A percentile compares a stretch with the other conserved stretches of the same genome.
Evolutionary conservation across 2,797 vertebrate species (phyloP).

Genomic region (Denticeps clupeoides): DNA sequence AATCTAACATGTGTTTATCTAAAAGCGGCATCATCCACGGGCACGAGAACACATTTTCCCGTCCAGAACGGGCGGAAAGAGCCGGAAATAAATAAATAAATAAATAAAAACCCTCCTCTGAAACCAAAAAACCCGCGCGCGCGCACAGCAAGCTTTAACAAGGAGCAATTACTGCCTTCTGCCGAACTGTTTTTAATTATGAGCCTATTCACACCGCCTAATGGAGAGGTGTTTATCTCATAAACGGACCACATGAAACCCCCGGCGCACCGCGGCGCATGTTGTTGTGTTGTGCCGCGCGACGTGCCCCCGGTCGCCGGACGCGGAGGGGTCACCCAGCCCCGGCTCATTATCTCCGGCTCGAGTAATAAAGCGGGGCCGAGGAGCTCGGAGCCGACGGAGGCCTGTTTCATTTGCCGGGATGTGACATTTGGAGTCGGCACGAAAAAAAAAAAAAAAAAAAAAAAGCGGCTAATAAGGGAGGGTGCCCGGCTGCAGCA

Average conservation of each 20-base stretch:
- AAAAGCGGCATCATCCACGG: too few species aligned
- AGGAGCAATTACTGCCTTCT: constrained; percentile 24
- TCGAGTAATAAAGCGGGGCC: constrained; percentile 19
- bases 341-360: constrained; percentile 31
- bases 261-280: constrained; percentile 5
- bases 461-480: constrained; percentile 35
- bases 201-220: constrained; percentile 14
- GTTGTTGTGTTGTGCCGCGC: constrained; percentile 16
- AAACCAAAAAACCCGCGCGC: too few species aligned
- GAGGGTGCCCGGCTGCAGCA: constrained; percentile 20
- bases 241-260: constrained; percentile 18
- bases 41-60: too few species aligned
- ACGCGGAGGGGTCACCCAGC: constrained; percentile 17
- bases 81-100: too few species aligned
- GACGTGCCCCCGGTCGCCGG: background rate
- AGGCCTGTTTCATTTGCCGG: constrained; percentile 23
- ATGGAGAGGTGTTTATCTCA: constrained; percentile 26
- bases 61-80: too few species aligned
- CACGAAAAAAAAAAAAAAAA: too few species aligned
- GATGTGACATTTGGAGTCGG: constrained; percentile 31
- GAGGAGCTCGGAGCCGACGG: constrained; percentile 26
- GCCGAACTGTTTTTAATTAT: constrained; percentile 29
- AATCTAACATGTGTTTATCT: too few species aligned
- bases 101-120: too few species aligned
- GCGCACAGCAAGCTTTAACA: constrained; percentile 22